Conservation (phyloP, 2,113 vertebrate genomes). For the Sinocyclocheilus grahami region DNA sequence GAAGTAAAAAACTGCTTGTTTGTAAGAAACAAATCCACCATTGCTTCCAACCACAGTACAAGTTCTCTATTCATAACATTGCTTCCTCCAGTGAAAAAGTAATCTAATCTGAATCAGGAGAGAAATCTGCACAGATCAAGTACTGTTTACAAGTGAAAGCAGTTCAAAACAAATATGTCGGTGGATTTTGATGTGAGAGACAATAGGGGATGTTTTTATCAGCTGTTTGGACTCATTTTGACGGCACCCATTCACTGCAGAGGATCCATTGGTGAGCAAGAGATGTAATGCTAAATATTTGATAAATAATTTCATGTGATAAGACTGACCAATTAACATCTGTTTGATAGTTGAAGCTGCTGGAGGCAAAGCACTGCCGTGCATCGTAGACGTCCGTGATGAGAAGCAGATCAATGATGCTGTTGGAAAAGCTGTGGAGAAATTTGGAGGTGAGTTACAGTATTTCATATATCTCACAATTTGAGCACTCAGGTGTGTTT, state of each 20-base stretch:
- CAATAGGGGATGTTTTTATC: too few relatives aligned
- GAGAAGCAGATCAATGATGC: slow-evolving; percentile 87
- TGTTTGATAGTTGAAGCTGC: slow-evolving; percentile 80
- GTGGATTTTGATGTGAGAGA: too few relatives aligned
- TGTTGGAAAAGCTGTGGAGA: slow-evolving; percentile 84
- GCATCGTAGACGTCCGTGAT: slow-evolving; percentile 91
- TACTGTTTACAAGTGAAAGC: too few relatives aligned
- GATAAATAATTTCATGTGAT: not conserved
- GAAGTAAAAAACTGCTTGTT: too few relatives aligned
- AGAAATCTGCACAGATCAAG: too few relatives aligned
- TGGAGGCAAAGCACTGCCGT: slow-evolving; percentile 90
- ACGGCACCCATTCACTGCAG: not conserved
- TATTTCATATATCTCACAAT: not conserved
- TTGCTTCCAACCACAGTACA: too few relatives aligned
- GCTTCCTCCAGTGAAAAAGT: too few relatives aligned
- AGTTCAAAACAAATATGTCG: too few relatives aligned
- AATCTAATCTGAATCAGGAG: too few relatives aligned
- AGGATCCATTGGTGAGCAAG: not conserved
- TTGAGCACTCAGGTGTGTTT: not conserved
- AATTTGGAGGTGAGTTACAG: slow-evolving; percentile 85
- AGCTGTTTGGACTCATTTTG: not conserved
- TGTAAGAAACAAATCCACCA: too few relatives aligned
- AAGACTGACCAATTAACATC: too few relatives aligned
- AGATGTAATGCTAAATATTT: not conserved
- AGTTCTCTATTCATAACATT: too few relatives aligned